Evolutionary conservation across 2,797 vertebrate genomes (phyloP).

Genomic region (Hippoglossus hippoglossus): DNA sequence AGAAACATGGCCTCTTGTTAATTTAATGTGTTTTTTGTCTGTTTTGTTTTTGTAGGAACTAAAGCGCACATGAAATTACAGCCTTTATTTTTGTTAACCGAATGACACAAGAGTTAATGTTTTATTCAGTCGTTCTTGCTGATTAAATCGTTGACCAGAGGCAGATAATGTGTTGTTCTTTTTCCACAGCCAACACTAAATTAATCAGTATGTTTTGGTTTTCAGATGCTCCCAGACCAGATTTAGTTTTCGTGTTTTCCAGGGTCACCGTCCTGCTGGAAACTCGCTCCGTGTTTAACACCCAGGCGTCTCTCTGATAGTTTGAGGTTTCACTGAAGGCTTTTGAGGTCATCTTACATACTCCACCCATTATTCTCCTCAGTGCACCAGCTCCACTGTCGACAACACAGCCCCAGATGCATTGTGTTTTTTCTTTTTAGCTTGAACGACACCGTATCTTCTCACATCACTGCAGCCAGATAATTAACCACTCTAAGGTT

Average conservation of each 20-base stretch:
- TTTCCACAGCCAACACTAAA: background rate
- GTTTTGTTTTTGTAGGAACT: background rate
- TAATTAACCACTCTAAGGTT: background rate
- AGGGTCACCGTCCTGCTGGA: background rate
- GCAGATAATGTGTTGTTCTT: background rate
- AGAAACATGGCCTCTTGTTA: background rate
- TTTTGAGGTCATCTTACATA: slow-evolving; percentile 12
- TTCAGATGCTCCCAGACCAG: background rate
- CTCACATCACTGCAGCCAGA: background rate
- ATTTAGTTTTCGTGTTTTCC: background rate
- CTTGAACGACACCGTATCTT: background rate
- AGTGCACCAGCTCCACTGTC: slow-evolving; percentile 25
- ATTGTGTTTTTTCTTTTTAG: background rate
- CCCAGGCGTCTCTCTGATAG: background rate
- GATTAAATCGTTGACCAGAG: background rate
- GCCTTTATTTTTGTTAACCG: background rate
- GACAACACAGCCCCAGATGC: background rate
- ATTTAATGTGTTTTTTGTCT: too few species aligned
- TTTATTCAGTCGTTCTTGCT: background rate
- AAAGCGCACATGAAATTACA: background rate
- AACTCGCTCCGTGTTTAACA: background rate
- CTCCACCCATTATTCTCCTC: slow-evolving; percentile 24
- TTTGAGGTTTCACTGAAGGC: background rate
- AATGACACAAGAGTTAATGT: background rate
- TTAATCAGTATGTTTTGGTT: background rate